A percentile compares a stretch with the other conserved stretches of the same genome.
Conservation (phyloP, 2,888 invertebrate genomes). For the Arge pagana region DNA sequence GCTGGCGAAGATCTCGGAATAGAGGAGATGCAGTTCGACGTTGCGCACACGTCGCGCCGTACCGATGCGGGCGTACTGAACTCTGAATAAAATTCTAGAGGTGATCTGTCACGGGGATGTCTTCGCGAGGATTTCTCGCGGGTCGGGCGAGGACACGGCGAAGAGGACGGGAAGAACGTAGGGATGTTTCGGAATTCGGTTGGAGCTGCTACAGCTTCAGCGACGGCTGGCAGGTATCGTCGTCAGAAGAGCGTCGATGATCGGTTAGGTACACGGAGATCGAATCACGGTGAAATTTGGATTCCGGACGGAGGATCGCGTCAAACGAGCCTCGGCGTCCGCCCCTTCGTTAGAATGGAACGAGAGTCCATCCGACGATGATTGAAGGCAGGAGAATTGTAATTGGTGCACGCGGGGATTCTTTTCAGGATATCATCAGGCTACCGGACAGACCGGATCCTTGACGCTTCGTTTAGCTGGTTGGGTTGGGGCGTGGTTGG, state of each 20-base stretch:
- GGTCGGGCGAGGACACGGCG: slow-evolving; percentile 53
- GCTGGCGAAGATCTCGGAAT: slow-evolving; percentile 50
- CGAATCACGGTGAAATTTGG: slow-evolving; percentile 42
- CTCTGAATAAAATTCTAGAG: slow-evolving; percentile 44
- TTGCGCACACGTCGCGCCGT: slow-evolving; percentile 50
- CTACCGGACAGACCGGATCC: slow-evolving; percentile 48
- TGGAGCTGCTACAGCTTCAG: no score
- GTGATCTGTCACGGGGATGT: slow-evolving; percentile 47
- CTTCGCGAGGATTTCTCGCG: slow-evolving; percentile 49
- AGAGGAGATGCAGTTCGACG: slow-evolving; percentile 48
- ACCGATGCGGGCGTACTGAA: slow-evolving; percentile 51
- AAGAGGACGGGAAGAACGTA: slow-evolving; percentile 53
- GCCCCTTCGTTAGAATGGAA: slow-evolving; percentile 61
- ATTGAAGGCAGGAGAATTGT: slow-evolving; percentile 50
- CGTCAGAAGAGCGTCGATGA: slow-evolving; percentile 48
- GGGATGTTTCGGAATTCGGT: slow-evolving; percentile 49
- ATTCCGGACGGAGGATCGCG: slow-evolving; percentile 53
- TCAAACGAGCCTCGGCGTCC: slow-evolving; percentile 50
- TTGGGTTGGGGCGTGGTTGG: not conserved
- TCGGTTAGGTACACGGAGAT: slow-evolving; percentile 43
- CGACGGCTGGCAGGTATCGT: no score
- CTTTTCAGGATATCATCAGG: slow-evolving; percentile 53
- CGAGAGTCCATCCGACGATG: slow-evolving; percentile 57
- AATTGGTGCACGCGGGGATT: slow-evolving; percentile 55
- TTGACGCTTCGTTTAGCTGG: slow-evolving; percentile 6